Base-by-base conservation (phyloP, 2,888 invertebrate genomes). In the Drosophila sordidula region DNA sequence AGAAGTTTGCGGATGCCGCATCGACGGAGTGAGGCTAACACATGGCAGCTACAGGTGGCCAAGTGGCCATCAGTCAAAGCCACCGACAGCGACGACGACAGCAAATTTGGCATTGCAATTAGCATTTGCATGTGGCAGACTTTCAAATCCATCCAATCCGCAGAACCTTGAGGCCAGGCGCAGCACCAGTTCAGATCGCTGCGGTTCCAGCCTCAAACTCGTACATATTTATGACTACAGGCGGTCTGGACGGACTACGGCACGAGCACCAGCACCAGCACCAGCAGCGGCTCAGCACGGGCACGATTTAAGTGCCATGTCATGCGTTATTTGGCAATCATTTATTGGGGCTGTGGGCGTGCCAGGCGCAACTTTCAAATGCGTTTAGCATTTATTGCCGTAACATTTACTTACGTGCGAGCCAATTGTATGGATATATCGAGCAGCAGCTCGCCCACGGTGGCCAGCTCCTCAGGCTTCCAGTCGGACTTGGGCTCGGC, bases 361-460 rank as follows among this genome's bases (percentile, higher is more conserved):
- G 75, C 14, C 70, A 62, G 75, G 68, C 51, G 44, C 68, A 80
- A 81, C 81, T 81, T 84, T 81, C 78, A 76, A 81, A 80, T 81
- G 73, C 67, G 67, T 69, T 69, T 51, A 68, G 47, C 66, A 63
- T 75, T 62, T 63, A 77, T 61, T 46, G 26, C 22, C 51, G 50
- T 51, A 62, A 55, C 36, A 47, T 70, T 75, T 76, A 94, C 95
- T 95, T 93, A 97, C 97, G 95, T 96, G 93, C 96, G 94, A 9
- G 97, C 96, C 79, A 97, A 93, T 90, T 95, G 96, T 81, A 95
- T 95, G 34, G 97, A 96, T 88, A 97, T 95, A 91, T 98, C 98
- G 76, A 97, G 93, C 42, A 98, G 93, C 36, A 97, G 93, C 92
- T 97, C 97, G 36, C 97, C 97, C 47, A 97, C 96, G 32, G 96